Conservation (phyloP, 64 coral and sea anemone species). For the Montipora cactus region DNA sequence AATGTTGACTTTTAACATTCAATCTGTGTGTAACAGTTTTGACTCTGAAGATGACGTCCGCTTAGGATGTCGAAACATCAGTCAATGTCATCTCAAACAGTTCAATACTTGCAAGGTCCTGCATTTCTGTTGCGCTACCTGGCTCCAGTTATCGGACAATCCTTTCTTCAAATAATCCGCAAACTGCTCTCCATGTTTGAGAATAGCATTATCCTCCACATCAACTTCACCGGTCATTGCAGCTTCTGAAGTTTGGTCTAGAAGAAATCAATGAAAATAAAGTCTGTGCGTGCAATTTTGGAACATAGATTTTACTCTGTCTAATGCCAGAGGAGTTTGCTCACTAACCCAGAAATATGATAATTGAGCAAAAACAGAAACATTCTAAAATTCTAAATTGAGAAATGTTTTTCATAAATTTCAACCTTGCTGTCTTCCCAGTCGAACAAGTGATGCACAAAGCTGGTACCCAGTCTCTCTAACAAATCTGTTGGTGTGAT, state of each 20-base stretch:
- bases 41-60: too few relatives aligned
- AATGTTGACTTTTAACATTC: too few relatives aligned
- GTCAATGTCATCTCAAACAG: too few relatives aligned
- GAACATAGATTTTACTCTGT: too few relatives aligned
- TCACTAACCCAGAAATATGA: too few relatives aligned
- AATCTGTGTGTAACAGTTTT: too few relatives aligned
- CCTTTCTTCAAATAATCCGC: constrained; percentile 88
- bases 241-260: constrained; percentile 23
- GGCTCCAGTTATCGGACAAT: constrained; percentile 98
- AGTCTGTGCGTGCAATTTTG: too few relatives aligned
- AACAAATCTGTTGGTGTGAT: constrained; percentile 98
- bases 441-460: constrained; percentile 90
- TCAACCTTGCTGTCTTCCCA: constrained; percentile 79
- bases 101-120: background rate
- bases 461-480: constrained; percentile 98
- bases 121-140: constrained; percentile 50
- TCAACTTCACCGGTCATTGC: background rate
- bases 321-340: too few relatives aligned
- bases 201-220: constrained; percentile 73
- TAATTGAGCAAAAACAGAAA: too few relatives aligned
- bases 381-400: too few relatives aligned
- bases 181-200: constrained; percentile 94
- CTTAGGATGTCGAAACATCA: too few relatives aligned
- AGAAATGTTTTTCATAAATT: too few relatives aligned
- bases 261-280: background rate